Percentiles rank a stretch among this genome's conserved stretches.
These are phyloP conservation scores for Neocrepidodera transversa DNA, from an alignment of 2,888 invertebrate genomes.

Conservation along the genomic window DNA sequence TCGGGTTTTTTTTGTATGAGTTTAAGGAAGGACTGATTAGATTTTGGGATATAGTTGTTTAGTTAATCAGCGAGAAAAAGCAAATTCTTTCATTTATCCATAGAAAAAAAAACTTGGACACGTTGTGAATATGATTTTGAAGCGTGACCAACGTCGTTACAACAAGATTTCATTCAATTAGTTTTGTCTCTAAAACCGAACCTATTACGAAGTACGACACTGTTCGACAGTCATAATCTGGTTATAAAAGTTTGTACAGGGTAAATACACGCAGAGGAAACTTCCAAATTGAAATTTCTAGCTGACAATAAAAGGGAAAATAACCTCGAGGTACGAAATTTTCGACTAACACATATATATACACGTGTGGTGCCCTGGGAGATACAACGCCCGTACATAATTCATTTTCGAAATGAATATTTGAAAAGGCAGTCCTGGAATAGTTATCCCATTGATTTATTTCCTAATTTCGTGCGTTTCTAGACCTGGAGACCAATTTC, in stretches of 20 bases:
- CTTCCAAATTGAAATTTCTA: slow-evolving; percentile 25
- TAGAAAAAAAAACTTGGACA: no score
- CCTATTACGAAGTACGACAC: no score
- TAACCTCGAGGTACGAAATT: slow-evolving; percentile 15
- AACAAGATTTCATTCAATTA: no score
- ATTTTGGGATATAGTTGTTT: no score
- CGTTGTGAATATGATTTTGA: no score
- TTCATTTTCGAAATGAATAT: slow-evolving; percentile 25
- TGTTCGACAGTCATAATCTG: slow-evolving; percentile 10
- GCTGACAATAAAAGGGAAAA: slow-evolving; percentile 26
- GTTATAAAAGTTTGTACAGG: slow-evolving; percentile 19
- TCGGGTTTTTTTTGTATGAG: no score
- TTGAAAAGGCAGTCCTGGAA: slow-evolving; percentile 21
- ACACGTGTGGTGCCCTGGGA: slow-evolving; percentile 13
- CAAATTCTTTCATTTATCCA: no score
- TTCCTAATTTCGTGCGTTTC: slow-evolving; percentile 15
- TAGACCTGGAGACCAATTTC: no score
- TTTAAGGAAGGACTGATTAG: no score
- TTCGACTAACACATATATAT: slow-evolving; percentile 20
- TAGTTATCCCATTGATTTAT: slow-evolving; percentile 26
- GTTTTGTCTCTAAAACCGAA: no score
- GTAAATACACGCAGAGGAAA: slow-evolving; percentile 5
- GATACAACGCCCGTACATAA: slow-evolving; percentile 20
- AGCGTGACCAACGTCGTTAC: no score
- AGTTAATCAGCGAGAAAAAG: no score